Evolutionary conservation across 2,113 vertebrate genomes (phyloP).

Genomic region (Syngnathus scovelli): DNA sequence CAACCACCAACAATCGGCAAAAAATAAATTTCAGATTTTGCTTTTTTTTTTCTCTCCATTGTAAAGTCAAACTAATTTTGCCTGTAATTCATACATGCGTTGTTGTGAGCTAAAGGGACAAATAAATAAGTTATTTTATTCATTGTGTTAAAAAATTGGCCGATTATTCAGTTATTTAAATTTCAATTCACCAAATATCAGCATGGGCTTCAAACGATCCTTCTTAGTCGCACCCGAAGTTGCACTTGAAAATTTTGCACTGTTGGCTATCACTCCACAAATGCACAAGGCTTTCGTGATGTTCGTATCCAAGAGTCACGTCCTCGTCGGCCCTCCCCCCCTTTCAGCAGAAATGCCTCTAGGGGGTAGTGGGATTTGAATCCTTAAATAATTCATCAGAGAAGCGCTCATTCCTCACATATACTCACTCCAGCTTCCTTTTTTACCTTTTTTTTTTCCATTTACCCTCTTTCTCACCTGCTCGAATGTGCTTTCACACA

Average conservation of each 20-base stretch:
- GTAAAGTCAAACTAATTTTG: no score
- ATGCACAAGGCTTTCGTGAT: slow-evolving; percentile 16
- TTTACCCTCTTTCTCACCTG: slow-evolving; percentile 23
- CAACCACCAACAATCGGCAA: no score
- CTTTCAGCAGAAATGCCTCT: slow-evolving; percentile 42
- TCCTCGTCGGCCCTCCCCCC: slow-evolving; percentile 31
- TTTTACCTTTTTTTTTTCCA: neutral
- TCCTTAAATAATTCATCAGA: slow-evolving; percentile 71
- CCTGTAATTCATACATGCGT: no score
- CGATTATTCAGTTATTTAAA: no score
- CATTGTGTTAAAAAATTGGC: no score
- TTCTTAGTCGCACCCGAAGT: no score
- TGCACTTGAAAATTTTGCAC: neutral
- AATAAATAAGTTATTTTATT: no score
- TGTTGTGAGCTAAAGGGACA: no score
- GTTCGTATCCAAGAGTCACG: slow-evolving; percentile 32
- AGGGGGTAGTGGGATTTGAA: slow-evolving; percentile 56
- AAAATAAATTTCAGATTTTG: no score
- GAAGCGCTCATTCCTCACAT: slow-evolving; percentile 49
- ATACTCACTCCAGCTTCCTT: slow-evolving; percentile 31
- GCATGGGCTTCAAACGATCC: no score
- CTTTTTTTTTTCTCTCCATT: no score
- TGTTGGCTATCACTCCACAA: neutral
- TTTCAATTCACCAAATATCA: no score
- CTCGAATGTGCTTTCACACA: neutral